A percentile compares a stretch with the other conserved stretches of the same genome.
phyloP scores from a whole-genome alignment of 2,888 invertebrate species.

The Drosophila pseudotalamancana region DNA sequence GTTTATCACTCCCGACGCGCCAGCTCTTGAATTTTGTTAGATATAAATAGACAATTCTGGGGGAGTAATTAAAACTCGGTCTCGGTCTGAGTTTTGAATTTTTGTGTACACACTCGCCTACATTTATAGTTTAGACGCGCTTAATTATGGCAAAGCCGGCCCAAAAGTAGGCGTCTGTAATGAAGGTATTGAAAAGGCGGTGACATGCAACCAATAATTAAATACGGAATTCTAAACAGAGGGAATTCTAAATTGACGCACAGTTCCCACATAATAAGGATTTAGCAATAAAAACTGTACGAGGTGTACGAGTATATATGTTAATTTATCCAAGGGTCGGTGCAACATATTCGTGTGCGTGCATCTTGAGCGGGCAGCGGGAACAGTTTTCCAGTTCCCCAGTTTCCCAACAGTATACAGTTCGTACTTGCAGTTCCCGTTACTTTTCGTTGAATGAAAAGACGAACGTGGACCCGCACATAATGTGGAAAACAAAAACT shows the following conservation, averaged over 20 bases:
- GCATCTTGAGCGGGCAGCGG: constrained; percentile 64
- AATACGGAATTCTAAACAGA: constrained; percentile 47
- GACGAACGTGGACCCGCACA: constrained; percentile 74
- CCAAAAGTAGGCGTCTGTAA: constrained; percentile 47
- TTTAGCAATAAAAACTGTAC: constrained; percentile 71
- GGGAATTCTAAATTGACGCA: neutral
- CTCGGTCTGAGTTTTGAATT: constrained; percentile 21
- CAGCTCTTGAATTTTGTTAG: constrained; percentile 22
- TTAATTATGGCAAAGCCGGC: constrained; percentile 58
- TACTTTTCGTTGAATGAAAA: constrained; percentile 31
- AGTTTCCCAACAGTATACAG: constrained; percentile 15
- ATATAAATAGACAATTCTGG: constrained; percentile 38
- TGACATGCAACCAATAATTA: constrained; percentile 78
- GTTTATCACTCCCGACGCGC: constrained; percentile 48
- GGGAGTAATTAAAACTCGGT: constrained; percentile 62
- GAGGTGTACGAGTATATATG: constrained; percentile 44
- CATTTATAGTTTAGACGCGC: constrained; percentile 72
- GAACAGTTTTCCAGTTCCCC: constrained; percentile 7
- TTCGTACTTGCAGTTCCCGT: constrained; percentile 44
- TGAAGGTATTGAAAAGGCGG: constrained; percentile 75
- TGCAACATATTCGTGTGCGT: constrained; percentile 58
- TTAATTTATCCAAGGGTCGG: constrained; percentile 51
- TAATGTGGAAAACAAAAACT: constrained; percentile 57
- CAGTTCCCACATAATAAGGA: constrained; percentile 72
- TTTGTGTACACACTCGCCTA: neutral